A percentile compares a stretch with the other conserved stretches of the same genome.
Evolutionary conservation across 2,888 invertebrate genomes (phyloP).

Genomic region (Lepidonotus clava): DNA sequence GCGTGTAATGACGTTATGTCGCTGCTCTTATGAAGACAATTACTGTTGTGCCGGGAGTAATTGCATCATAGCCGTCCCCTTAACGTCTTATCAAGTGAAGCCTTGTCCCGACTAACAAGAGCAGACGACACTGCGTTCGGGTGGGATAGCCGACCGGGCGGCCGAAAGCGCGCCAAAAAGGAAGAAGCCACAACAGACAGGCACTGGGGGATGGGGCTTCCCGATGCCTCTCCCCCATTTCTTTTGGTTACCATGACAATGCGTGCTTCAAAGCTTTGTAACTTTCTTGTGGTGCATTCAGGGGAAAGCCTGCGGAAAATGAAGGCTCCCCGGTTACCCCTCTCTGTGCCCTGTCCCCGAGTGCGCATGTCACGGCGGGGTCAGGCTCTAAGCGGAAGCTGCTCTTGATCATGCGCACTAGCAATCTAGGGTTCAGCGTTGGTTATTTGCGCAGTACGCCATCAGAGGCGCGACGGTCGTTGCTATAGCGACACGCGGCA

Average conservation of each 20-base stretch:
- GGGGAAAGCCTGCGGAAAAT: slow-evolving; percentile 48
- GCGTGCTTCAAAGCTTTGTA: slow-evolving; percentile 1
- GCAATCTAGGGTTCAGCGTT: slow-evolving; percentile 41
- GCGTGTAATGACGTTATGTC: slow-evolving; percentile 34
- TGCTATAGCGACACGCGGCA: not conserved
- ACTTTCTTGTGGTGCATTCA: slow-evolving; percentile 4
- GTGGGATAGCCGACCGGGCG: no score
- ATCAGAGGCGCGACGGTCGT: not conserved
- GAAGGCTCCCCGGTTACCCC: slow-evolving; percentile 28
- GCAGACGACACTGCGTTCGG: slow-evolving; percentile 37
- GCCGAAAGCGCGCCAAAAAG: not conserved
- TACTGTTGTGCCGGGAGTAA: slow-evolving; percentile 37
- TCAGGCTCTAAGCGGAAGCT: slow-evolving; percentile 7
- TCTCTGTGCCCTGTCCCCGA: no score
- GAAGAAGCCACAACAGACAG: no score
- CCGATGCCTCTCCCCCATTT: no score
- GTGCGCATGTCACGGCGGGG: slow-evolving; percentile 8
- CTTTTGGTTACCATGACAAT: slow-evolving; percentile 36
- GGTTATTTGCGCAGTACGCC: slow-evolving; percentile 38
- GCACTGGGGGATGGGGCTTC: no score
- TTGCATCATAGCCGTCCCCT: slow-evolving; percentile 49
- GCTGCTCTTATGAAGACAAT: slow-evolving; percentile 45
- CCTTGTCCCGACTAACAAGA: slow-evolving; percentile 1
- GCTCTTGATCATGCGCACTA: slow-evolving; percentile 43
- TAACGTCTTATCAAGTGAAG: slow-evolving; percentile 31